These are phyloP conservation scores for Pseudorhombus dupliciocellatus DNA, from an alignment of 2,113 vertebrate genomes.

Conservation along the genomic window DNA sequence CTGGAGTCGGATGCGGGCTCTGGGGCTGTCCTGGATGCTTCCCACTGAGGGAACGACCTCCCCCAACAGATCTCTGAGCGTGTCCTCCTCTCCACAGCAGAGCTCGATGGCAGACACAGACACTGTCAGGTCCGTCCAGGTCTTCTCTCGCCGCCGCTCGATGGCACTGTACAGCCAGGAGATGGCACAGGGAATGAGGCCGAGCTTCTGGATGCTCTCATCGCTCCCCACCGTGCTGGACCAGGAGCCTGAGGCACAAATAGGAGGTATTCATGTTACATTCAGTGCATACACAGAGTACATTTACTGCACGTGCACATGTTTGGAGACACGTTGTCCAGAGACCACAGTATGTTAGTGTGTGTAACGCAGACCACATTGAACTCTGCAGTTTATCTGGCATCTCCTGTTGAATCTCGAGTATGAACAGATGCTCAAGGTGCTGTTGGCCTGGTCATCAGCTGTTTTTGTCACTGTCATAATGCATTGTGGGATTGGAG, in stretches of 20 bases:
- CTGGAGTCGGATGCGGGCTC: slow-evolving; percentile 89
- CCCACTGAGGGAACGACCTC: slow-evolving; percentile 86
- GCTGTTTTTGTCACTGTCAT: background rate
- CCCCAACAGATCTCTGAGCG: slow-evolving; percentile 90
- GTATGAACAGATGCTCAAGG: background rate
- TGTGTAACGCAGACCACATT: too few species aligned
- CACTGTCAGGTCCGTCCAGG: slow-evolving; percentile 92
- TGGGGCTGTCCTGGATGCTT: slow-evolving; percentile 88
- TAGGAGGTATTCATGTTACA: slow-evolving; percentile 2
- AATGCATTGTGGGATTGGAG: background rate
- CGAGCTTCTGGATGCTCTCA: slow-evolving; percentile 89
- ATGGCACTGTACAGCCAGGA: slow-evolving; percentile 98
- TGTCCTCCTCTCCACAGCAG: slow-evolving; percentile 95
- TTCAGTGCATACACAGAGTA: background rate
- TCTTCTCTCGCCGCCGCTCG: slow-evolving; percentile 94
- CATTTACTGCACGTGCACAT: background rate
- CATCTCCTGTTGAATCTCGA: background rate
- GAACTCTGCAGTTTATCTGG: too few species aligned
- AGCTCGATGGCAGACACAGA: slow-evolving; percentile 96
- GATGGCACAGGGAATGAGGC: slow-evolving; percentile 94
- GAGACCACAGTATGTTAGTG: too few species aligned
- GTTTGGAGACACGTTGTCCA: too few species aligned
- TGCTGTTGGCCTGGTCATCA: background rate
- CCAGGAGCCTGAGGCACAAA: slow-evolving; percentile 88
- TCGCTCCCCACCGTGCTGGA: slow-evolving; percentile 96